Evolutionary conservation across 2,888 invertebrate genomes (phyloP).

Genomic region (Oligia strigilis): DNA sequence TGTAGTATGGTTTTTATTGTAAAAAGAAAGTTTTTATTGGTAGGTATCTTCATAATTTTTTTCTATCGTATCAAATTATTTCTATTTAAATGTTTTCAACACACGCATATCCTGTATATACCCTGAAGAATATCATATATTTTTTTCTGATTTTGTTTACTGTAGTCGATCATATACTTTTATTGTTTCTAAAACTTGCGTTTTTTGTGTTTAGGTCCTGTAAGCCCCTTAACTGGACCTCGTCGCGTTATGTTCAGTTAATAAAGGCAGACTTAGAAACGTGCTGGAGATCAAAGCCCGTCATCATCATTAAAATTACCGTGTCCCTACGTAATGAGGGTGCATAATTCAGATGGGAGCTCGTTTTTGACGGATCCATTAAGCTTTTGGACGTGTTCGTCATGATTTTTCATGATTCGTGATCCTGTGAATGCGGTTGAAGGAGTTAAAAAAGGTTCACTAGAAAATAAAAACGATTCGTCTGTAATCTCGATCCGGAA

Average conservation of each 20-base stretch:
- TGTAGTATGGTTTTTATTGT: no score
- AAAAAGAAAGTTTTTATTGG: no score
- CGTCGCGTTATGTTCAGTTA: background rate
- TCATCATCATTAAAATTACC: slow-evolving; percentile 7
- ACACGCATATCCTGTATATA: no score
- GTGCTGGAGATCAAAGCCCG: background rate
- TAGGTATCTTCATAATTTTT: no score
- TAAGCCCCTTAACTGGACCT: background rate
- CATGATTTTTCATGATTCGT: background rate
- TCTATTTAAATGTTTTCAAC: no score
- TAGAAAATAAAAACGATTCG: background rate
- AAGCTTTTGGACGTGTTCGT: background rate
- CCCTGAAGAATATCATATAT: no score
- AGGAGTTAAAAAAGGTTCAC: background rate
- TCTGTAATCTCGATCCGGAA: background rate
- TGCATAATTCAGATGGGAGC: slow-evolving; percentile 18
- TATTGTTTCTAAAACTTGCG: no score
- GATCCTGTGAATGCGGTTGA: background rate
- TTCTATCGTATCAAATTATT: no score
- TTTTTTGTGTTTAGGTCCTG: no score
- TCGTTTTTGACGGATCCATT: background rate
- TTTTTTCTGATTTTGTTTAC: no score
- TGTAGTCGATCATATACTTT: no score
- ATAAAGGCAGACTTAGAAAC: background rate
- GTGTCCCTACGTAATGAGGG: slow-evolving; percentile 21